Conservation (phyloP, 2,113 vertebrate species). For the Sinosuthora webbiana region DNA sequence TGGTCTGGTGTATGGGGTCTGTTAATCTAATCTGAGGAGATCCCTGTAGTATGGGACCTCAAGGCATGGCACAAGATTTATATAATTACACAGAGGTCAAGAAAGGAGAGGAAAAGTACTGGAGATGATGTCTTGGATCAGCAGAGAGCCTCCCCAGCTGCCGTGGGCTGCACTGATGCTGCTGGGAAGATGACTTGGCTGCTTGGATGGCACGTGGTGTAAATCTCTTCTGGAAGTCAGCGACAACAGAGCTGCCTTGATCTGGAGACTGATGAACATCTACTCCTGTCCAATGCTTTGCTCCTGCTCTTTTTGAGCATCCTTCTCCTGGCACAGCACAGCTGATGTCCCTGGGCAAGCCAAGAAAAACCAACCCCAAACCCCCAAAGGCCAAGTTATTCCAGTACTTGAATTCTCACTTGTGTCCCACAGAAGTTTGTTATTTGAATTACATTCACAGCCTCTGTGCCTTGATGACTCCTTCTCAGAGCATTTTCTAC, state of each 20-base stretch:
- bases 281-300: background rate
- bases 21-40: background rate
- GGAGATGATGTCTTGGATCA: background rate
- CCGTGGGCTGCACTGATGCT: background rate
- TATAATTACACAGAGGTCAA: background rate
- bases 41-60: background rate
- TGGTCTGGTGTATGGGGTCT: background rate
- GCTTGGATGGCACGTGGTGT: background rate
- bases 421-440: background rate
- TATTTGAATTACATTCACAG: background rate
- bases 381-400: background rate
- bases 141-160: background rate
- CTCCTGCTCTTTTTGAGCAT: background rate
- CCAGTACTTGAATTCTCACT: background rate
- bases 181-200: background rate
- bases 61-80: background rate
- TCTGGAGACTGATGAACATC: background rate
- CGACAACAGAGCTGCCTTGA: background rate
- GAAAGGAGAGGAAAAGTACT: background rate
- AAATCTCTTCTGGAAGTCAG: background rate
- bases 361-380: background rate
- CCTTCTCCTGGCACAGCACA: background rate
- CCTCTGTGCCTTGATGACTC: background rate
- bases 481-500: background rate
- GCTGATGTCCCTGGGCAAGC: background rate